Percentiles rank a stretch among this genome's conserved stretches.
Conservation (phyloP, 2,888 invertebrate species). For the Iphiclides podalirius region DNA sequence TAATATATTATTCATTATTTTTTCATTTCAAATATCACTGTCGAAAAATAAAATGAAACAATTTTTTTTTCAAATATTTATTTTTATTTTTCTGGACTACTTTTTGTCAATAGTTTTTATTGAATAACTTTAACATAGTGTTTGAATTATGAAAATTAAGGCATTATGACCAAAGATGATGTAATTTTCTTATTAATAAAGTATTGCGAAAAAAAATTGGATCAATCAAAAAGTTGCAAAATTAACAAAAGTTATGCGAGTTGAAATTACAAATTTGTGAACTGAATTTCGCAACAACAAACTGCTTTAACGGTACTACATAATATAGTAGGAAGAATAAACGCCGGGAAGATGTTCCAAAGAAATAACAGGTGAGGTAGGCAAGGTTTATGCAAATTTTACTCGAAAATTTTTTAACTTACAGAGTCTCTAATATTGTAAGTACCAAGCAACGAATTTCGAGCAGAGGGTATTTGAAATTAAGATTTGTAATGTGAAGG, state of each 20-base stretch:
- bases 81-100: no score
- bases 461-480: slow-evolving; percentile 49
- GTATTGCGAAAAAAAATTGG: no score
- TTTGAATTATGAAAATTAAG: no score
- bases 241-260: not conserved
- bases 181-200: no score
- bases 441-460: slow-evolving; percentile 64
- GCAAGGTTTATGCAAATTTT: slow-evolving; percentile 74
- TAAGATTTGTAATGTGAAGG: slow-evolving; percentile 3
- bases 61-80: no score
- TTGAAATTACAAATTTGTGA: not conserved
- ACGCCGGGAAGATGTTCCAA: slow-evolving; percentile 53
- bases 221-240: no score
- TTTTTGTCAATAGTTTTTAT: no score
- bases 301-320: slow-evolving; percentile 37
- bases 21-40: no score
- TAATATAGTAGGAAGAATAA: slow-evolving; percentile 41
- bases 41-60: no score
- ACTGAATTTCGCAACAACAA: not conserved
- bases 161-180: no score
- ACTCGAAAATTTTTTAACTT: slow-evolving; percentile 67
- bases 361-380: slow-evolving; percentile 54
- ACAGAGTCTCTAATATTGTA: slow-evolving; percentile 66
- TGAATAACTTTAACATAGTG: no score
- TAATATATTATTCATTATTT: no score